phyloP scores from a whole-genome alignment of 2,888 invertebrate genomes.

The Protodeltote pygarga region DNA sequence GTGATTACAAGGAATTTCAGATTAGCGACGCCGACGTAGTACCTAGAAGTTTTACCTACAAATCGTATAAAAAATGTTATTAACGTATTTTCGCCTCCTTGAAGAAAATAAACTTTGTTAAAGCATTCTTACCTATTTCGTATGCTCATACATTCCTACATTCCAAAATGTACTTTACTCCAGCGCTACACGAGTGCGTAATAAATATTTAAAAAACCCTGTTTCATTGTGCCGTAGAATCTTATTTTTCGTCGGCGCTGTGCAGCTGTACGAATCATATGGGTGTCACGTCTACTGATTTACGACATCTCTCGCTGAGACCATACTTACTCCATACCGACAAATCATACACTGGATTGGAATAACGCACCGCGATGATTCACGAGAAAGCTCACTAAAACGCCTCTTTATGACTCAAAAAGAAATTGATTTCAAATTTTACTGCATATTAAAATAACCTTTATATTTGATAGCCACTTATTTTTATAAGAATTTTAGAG shows the following conservation, averaged over 20 bases:
- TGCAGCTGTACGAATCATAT: slow-evolving; percentile 73
- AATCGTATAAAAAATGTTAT: neutral
- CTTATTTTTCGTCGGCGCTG: slow-evolving; percentile 67
- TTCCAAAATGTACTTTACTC: slow-evolving; percentile 17
- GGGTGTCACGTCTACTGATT: slow-evolving; percentile 76
- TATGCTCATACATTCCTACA: no score
- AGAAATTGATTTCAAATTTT: slow-evolving; percentile 84
- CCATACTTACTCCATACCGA: slow-evolving; percentile 71
- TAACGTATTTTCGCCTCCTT: no score
- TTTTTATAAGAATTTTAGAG: slow-evolving; percentile 61
- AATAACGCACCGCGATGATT: slow-evolving; percentile 64
- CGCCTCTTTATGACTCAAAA: slow-evolving; percentile 73
- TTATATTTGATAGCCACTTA: slow-evolving; percentile 77
- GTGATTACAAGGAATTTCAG: no score
- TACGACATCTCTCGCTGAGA: slow-evolving; percentile 78
- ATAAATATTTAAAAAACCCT: slow-evolving; percentile 52
- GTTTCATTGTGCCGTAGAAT: slow-evolving; percentile 56
- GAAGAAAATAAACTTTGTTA: neutral
- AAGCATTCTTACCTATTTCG: neutral
- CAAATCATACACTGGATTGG: slow-evolving; percentile 74
- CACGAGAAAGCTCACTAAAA: slow-evolving; percentile 73
- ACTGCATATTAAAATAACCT: slow-evolving; percentile 84
- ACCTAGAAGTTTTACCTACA: no score
- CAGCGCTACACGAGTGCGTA: slow-evolving; percentile 19
- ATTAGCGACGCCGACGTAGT: no score